Evolutionary conservation across 2,888 invertebrate genomes (phyloP).

Genomic region (Machimus rusticus): DNA sequence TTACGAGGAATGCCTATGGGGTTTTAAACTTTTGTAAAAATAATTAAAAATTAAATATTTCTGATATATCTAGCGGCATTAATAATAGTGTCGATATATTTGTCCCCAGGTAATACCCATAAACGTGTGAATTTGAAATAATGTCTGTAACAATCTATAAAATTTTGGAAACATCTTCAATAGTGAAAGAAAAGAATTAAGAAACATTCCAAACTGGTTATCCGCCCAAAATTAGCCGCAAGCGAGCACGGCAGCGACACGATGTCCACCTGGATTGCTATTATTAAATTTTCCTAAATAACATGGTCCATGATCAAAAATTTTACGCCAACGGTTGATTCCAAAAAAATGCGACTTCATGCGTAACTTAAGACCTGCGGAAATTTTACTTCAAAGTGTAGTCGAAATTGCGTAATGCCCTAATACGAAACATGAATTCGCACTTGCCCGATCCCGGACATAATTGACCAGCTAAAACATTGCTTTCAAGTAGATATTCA

Average conservation of each 20-base stretch:
- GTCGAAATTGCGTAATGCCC: not conserved
- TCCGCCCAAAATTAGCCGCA: not conserved
- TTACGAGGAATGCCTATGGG: not conserved
- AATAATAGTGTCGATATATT: not conserved
- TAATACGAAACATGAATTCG: not conserved
- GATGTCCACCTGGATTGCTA: not conserved
- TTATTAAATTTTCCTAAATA: not conserved
- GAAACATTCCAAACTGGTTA: not conserved
- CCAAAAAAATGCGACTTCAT: not conserved
- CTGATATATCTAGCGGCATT: not conserved
- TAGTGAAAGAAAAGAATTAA: not conserved
- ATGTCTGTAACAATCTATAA: not conserved
- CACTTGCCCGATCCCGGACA: not conserved
- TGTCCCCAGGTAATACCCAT: not conserved
- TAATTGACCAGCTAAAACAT: not conserved
- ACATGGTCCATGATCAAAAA: not conserved
- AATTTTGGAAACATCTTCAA: not conserved
- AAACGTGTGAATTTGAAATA: not conserved
- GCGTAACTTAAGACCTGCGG: not conserved
- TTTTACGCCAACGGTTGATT: not conserved
- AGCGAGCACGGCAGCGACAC: not conserved
- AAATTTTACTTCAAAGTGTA: not conserved
- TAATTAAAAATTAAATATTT: not conserved
- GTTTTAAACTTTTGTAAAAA: not conserved
- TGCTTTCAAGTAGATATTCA: not conserved